phyloP scores from a whole-genome alignment of 2,113 vertebrate species.

The Ciconia maguari region DNA sequence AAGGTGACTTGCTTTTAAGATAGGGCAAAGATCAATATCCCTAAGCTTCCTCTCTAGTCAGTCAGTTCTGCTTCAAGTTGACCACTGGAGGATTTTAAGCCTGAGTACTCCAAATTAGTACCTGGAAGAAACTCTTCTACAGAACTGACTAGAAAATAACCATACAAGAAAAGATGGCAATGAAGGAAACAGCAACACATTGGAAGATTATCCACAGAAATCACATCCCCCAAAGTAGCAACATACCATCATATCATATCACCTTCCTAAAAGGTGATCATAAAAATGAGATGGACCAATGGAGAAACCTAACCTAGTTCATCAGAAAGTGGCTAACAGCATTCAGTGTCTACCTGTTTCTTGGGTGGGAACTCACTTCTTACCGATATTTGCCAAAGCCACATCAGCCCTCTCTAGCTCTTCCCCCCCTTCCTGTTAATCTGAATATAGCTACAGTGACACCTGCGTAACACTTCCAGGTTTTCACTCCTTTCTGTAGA shows the following conservation, averaged over 20 bases:
- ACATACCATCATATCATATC: not conserved
- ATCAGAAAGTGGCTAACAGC: not conserved
- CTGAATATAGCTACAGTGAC: not conserved
- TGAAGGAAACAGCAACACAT: not conserved
- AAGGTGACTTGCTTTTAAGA: not conserved
- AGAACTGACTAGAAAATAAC: not conserved
- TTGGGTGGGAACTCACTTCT: not conserved
- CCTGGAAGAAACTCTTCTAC: not conserved
- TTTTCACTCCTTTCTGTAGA: not conserved
- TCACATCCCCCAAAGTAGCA: not conserved
- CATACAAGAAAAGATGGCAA: rapidly evolving
- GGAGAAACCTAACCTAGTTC: not conserved
- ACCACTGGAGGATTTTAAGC: not conserved
- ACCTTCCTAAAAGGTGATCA: not conserved
- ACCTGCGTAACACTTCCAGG: rapidly evolving
- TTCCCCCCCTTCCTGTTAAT: not conserved
- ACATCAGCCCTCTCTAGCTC: not conserved
- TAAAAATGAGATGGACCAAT: not conserved
- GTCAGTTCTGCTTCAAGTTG: not conserved
- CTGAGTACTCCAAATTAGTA: not conserved
- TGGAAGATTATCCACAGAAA: not conserved
- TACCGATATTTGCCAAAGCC: not conserved
- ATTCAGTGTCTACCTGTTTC: not conserved
- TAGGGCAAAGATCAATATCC: not conserved
- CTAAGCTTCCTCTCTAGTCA: not conserved